phyloP scores from a whole-genome alignment of 2,888 invertebrate genomes.

The Leucophora obtusa region DNA sequence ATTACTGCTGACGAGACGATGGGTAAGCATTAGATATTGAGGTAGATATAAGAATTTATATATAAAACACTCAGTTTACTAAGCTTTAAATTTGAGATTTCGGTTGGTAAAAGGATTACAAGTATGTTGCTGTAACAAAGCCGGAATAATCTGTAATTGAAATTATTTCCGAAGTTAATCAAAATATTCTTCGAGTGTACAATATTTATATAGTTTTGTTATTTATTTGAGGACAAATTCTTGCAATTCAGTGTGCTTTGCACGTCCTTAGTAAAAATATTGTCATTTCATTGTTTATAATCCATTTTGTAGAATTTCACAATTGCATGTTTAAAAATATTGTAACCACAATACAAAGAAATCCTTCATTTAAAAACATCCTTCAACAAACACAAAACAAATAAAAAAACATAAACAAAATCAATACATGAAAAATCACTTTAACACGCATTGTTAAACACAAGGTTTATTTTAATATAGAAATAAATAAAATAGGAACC shows the following conservation, averaged over 20 bases:
- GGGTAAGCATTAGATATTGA: neutral
- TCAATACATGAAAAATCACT: constrained; percentile 34
- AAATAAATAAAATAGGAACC: constrained; percentile 49
- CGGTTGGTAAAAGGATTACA: no score
- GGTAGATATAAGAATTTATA: neutral
- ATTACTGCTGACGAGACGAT: constrained; percentile 15
- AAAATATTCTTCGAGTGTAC: no score
- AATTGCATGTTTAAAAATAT: constrained; percentile 50
- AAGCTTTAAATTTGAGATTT: no score
- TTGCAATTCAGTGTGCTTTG: no score
- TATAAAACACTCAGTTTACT: no score
- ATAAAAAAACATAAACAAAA: constrained; percentile 15
- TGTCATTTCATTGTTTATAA: neutral
- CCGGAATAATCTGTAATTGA: no score
- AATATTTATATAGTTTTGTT: no score
- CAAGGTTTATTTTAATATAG: constrained; percentile 58
- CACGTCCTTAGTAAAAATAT: neutral
- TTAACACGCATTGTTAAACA: constrained; percentile 62
- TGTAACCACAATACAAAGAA: constrained; percentile 33
- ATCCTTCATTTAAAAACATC: constrained; percentile 54
- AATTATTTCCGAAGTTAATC: no score
- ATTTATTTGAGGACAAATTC: no score
- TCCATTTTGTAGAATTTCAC: constrained; percentile 8
- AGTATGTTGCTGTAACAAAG: no score
- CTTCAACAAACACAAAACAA: constrained; percentile 44